Percentiles rank a stretch among this genome's conserved stretches.
Conservation (phyloP, 1,140 invertebrate species). For the Caenorhabditis elegans region DNA sequence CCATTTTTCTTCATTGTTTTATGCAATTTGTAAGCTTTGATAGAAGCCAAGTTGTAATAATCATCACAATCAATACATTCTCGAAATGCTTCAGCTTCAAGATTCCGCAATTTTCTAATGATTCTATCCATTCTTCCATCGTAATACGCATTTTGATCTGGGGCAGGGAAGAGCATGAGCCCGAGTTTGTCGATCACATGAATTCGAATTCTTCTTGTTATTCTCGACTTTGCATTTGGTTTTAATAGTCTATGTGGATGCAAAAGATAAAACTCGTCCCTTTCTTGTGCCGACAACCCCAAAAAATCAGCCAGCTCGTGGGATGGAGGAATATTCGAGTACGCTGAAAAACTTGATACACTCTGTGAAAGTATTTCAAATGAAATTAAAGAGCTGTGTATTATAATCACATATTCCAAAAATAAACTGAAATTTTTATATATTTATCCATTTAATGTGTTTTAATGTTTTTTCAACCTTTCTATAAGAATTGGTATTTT, state of each 20-base stretch:
- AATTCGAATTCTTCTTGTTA: neutral
- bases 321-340: neutral
- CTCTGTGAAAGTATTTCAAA: too few relatives aligned
- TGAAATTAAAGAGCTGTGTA: too few relatives aligned
- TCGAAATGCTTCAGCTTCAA: neutral
- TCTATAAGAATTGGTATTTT: too few relatives aligned
- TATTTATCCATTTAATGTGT: too few relatives aligned
- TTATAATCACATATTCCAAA: too few relatives aligned
- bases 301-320: neutral
- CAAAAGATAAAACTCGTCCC: neutral
- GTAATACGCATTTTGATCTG: neutral
- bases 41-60: neutral
- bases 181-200: neutral
- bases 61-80: neutral
- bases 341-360: neutral
- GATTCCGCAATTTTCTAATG: neutral
- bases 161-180: neutral
- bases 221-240: neutral
- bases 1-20: neutral
- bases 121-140: neutral
- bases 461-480: neutral
- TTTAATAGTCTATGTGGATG: neutral
- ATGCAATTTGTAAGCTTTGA: neutral
- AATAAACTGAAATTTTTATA: too few relatives aligned
- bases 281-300: neutral